phyloP scores from a whole-genome alignment of 2,113 vertebrate genomes.

The Poeciliopsis prolifica region DNA sequence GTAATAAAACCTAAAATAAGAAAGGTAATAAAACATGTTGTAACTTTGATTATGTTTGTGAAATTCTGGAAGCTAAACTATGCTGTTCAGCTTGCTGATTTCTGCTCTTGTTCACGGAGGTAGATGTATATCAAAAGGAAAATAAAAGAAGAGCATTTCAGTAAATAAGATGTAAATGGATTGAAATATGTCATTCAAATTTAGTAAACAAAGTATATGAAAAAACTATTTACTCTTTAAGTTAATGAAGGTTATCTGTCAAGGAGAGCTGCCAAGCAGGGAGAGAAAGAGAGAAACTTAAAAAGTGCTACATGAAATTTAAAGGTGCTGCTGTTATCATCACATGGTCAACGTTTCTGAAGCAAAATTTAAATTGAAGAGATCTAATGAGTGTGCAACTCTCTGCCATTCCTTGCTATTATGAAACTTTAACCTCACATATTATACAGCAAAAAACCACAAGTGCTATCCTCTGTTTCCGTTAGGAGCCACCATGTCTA shows the following conservation, averaged over 20 bases:
- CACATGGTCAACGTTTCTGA: background rate
- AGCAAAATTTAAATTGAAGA: background rate
- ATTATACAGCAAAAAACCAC: background rate
- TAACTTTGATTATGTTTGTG: background rate
- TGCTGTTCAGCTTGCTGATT: background rate
- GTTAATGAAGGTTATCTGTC: background rate
- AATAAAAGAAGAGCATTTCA: background rate
- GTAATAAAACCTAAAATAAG: too few relatives aligned
- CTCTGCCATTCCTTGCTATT: background rate
- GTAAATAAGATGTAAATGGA: background rate
- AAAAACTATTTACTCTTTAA: background rate
- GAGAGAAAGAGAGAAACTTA: background rate
- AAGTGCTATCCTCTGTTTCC: slow-evolving; percentile 3
- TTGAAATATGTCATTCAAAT: background rate
- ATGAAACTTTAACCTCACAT: background rate
- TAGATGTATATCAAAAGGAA: background rate
- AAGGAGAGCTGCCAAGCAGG: background rate
- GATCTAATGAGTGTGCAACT: background rate
- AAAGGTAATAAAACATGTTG: background rate
- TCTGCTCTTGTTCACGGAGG: background rate
- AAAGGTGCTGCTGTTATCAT: background rate
- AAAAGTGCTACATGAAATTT: background rate
- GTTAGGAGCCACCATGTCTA: slow-evolving; percentile 79
- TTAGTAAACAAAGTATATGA: background rate
- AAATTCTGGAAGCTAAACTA: background rate